These are phyloP conservation scores for Syrmaticus mikado DNA, from an alignment of 2,113 vertebrate species.

Conservation along the genomic window DNA sequence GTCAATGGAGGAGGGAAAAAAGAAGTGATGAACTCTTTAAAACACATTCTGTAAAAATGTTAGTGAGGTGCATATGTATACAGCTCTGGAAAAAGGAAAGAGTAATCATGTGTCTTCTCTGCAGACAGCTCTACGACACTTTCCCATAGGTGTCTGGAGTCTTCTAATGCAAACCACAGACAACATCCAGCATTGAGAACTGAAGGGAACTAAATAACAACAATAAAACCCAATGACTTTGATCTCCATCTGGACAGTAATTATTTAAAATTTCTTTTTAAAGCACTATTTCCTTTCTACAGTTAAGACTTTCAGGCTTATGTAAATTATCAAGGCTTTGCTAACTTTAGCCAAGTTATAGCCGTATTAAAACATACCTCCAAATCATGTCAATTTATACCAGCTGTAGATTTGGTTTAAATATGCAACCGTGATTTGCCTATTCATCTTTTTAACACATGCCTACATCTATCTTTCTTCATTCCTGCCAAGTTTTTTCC, in stretches of 20 bases:
- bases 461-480: background rate
- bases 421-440: background rate
- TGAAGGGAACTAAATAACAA: background rate
- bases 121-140: background rate
- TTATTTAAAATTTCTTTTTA: background rate
- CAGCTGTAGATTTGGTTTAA: constrained; percentile 28
- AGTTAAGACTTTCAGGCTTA: background rate
- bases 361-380: background rate
- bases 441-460: background rate
- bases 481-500: background rate
- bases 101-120: background rate
- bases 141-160: background rate
- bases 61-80: background rate
- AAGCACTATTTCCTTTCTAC: constrained; percentile 23
- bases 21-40: constrained; percentile 25
- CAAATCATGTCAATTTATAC: background rate
- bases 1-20: background rate
- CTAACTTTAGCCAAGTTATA: constrained; percentile 2
- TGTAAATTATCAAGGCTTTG: background rate
- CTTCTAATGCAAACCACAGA: background rate
- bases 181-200: background rate
- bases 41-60: constrained; percentile 4
- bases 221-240: background rate
- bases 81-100: background rate
- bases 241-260: background rate